Percentiles rank a stretch among this genome's conserved stretches.
phyloP scores from a whole-genome alignment of 2,113 vertebrate species.

The Amblyopsis rosae region DNA sequence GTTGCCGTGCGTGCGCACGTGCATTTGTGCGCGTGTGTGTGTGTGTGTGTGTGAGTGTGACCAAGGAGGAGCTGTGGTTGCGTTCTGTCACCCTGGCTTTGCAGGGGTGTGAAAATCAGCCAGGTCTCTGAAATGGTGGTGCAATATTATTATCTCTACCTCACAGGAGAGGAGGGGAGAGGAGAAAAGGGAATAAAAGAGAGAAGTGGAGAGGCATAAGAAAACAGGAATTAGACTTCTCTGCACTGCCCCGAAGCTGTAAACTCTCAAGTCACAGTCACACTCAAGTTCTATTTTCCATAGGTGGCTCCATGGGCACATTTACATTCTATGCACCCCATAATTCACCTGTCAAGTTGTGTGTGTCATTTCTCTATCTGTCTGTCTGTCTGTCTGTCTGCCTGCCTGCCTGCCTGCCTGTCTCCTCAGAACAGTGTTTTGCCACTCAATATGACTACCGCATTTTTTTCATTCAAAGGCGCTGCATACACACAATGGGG shows the following conservation, averaged over 20 bases:
- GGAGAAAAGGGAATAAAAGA: neutral
- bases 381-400: too few species aligned
- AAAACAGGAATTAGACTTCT: constrained; percentile 13
- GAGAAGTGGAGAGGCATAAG: constrained; percentile 4
- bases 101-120: constrained; percentile 29
- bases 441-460: too few species aligned
- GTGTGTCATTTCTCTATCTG: neutral
- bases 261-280: constrained; percentile 1
- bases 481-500: too few species aligned
- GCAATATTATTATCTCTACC: constrained; percentile 43
- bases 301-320: neutral
- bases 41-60: neutral
- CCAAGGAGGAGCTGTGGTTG: constrained; percentile 1
- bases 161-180: constrained; percentile 18
- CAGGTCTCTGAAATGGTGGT: constrained; percentile 29
- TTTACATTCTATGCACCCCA: neutral
- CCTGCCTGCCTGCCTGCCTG: too few species aligned
- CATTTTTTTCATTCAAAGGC: too few species aligned
- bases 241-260: constrained; percentile 24
- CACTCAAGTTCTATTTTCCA: constrained; percentile 13
- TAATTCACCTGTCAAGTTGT: neutral
- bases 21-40: neutral
- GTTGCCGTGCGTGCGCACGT: neutral
- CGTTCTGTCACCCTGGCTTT: constrained; percentile 17
- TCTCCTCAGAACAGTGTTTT: too few species aligned